A percentile compares a stretch with the other conserved stretches of the same genome.
phyloP scores from a whole-genome alignment of 53 echinoderm and acorn worm species.

The Mesocentrotus franciscanus region DNA sequence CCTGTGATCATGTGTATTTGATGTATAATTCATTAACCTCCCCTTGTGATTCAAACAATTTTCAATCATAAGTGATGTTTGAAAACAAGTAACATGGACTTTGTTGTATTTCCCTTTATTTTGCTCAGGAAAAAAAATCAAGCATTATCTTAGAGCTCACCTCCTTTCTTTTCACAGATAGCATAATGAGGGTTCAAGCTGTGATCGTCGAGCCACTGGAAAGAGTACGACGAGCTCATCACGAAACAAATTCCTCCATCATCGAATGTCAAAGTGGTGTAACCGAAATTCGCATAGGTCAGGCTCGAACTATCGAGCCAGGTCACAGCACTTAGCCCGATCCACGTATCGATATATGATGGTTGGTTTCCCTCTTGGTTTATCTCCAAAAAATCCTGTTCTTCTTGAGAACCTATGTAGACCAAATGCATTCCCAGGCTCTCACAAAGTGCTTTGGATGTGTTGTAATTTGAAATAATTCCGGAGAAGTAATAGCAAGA shows the following conservation, averaged over 20 bases:
- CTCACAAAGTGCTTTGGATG: not conserved
- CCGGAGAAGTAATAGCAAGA: not conserved
- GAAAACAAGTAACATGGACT: too few species aligned
- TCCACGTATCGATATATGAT: not conserved
- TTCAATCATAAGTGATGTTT: too few species aligned
- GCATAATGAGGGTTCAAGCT: not conserved
- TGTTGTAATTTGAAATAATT: not conserved
- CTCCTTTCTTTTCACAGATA: not conserved
- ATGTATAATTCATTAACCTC: too few species aligned
- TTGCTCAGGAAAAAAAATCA: too few species aligned
- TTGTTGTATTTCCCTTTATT: too few species aligned
- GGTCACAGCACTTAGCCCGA: not conserved
- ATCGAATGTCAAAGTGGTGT: not conserved
- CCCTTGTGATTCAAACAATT: too few species aligned
- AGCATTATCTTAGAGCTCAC: not conserved
- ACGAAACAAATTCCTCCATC: not conserved
- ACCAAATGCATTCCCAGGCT: not conserved
- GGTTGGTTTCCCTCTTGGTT: not conserved
- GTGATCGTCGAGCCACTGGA: not conserved
- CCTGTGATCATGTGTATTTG: too few species aligned
- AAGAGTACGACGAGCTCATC: not conserved
- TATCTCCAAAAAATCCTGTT: not conserved
- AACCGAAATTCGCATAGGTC: conserved; percentile 15
- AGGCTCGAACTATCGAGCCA: conserved; percentile 1
- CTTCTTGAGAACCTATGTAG: not conserved